Percentiles rank a stretch among this genome's conserved stretches.
These are phyloP conservation scores for Streptopelia turtur DNA, from an alignment of 2,797 vertebrate species.

Conservation along the genomic window DNA sequence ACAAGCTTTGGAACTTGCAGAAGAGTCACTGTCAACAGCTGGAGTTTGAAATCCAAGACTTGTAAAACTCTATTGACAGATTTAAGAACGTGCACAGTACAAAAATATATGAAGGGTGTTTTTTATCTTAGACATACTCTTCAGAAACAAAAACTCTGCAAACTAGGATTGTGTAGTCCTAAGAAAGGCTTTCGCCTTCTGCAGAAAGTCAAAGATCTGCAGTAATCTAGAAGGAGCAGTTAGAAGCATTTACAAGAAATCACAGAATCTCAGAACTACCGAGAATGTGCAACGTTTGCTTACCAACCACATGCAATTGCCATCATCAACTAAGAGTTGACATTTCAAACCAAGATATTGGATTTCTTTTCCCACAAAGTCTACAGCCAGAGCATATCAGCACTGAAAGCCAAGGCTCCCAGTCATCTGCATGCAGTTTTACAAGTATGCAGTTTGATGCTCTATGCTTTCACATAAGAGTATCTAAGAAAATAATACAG, in stretches of 20 bases:
- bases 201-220: not conserved
- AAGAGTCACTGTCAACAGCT: not conserved
- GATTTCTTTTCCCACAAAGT: constrained; percentile 9
- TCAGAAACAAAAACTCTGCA: not conserved
- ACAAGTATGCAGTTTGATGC: not conserved
- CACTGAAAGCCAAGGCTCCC: not conserved
- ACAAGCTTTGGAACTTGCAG: not conserved
- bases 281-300: not conserved
- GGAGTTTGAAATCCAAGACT: not conserved
- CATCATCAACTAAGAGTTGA: not conserved
- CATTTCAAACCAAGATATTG: not conserved
- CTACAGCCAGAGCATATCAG: not conserved
- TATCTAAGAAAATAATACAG: not conserved
- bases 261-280: not conserved
- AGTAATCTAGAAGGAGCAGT: not conserved
- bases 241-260: not conserved
- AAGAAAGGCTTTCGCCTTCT: not conserved
- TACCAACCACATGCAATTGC: not conserved
- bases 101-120: not conserved
- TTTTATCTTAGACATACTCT: not conserved
- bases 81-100: not conserved
- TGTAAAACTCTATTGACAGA: not conserved
- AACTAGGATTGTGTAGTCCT: not conserved
- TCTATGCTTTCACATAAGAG: not conserved
- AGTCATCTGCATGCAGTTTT: not conserved